Base-by-base conservation (phyloP, 2,113 vertebrate genomes). In the Chlamydotis undulata region DNA sequence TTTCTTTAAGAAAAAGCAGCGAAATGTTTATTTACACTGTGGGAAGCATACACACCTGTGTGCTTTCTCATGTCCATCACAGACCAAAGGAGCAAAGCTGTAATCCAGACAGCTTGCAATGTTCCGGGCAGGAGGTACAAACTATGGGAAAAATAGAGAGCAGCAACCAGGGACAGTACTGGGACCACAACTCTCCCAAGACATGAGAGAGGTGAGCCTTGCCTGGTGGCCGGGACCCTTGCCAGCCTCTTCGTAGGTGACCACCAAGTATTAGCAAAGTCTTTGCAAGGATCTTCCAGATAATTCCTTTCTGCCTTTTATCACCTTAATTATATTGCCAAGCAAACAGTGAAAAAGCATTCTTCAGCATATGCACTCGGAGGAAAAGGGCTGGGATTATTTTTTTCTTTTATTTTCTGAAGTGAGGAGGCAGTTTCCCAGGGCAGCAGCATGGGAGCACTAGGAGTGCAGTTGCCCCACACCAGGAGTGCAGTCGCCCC, bases 321-420 rank as follows among this genome's bases (percentile, higher is more conserved):
- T 87, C 65, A 65, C 29, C 14, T 95, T 87, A 87, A 73, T 95
- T 90, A 69, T 84, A 69, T n/a, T 69, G 75, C 56, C 70, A 87
- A 92, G 56, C 41, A 95, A 89, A 69, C 6, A 53, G 31, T 29
- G 68, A 37, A 85, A 81, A 94, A 55, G 19, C 43, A 73, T 53
- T 93, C 53, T 67, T 29, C 59, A 50, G 17, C 47, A 56, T 33
- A 88, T 50, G n/a, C 50, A 53, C 55, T 39, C 75, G 25, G 28
- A 92, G 50, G 71, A 94, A 94, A 92, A 67, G 6, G 13, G 31
- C 22, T 78, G 55, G n/a, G 4, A 3, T 33, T 86, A 43, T 45
- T 69, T 80, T 85, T 52, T 77, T 19, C 3, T 83, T 87, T 35
- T 74, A 16, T 78, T 90, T 61, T 78, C 60, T 78, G 75, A 47